A percentile compares a stretch with the other conserved stretches of the same genome.
Evolutionary conservation across 2,888 invertebrate species (phyloP).

Genomic region (Drosophila pseudotalamancana): DNA sequence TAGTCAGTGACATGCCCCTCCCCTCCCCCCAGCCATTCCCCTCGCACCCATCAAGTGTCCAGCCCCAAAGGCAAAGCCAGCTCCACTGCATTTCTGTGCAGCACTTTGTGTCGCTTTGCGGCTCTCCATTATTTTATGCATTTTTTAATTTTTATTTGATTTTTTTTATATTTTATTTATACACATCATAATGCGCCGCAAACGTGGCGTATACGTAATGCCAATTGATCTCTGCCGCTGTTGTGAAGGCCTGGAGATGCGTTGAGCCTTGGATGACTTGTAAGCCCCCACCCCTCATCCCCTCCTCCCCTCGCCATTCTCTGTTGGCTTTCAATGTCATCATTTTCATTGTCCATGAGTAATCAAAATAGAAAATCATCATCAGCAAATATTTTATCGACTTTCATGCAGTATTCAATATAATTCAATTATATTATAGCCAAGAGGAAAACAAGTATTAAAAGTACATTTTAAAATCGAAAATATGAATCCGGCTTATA

Average conservation of each 20-base stretch:
- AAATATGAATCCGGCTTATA: no score
- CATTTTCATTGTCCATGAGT: slow-evolving; percentile 58
- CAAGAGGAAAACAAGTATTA: no score
- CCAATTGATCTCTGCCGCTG: slow-evolving; percentile 30
- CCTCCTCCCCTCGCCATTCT: background rate
- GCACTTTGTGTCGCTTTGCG: slow-evolving; percentile 39
- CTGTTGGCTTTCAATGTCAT: slow-evolving; percentile 58
- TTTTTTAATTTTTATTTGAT: slow-evolving; percentile 4
- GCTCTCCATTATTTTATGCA: slow-evolving; percentile 23
- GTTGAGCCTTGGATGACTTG: slow-evolving; percentile 2
- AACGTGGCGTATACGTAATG: slow-evolving; percentile 47
- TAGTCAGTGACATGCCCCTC: slow-evolving; percentile 50
- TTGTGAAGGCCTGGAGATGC: background rate
- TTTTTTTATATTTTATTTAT: slow-evolving; percentile 33
- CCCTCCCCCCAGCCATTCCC: background rate
- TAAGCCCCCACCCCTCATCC: background rate
- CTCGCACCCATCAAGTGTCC: no score
- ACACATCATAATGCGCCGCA: slow-evolving; percentile 18
- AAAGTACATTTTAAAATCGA: slow-evolving; percentile 13
- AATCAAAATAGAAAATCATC: slow-evolving; percentile 70
- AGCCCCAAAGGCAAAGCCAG: slow-evolving; percentile 2
- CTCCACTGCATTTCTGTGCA: slow-evolving; percentile 25
- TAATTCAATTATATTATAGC: no score
- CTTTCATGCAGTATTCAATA: slow-evolving; percentile 40
- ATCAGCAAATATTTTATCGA: slow-evolving; percentile 20